Conservation (phyloP, 2,888 invertebrate species). For the Cephalotes varians region DNA sequence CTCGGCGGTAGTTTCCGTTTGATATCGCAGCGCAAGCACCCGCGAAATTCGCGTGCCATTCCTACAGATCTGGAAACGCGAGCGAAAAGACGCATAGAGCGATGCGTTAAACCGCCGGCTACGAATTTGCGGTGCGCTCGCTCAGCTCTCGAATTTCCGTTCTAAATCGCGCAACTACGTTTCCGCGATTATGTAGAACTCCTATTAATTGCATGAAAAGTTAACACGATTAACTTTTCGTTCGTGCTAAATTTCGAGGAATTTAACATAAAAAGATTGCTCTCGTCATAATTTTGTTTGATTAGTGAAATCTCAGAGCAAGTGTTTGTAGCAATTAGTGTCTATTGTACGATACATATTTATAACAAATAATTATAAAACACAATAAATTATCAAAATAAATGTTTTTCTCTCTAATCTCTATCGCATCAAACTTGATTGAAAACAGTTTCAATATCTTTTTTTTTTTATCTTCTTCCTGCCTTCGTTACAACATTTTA, state of each 20-base stretch:
- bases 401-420: not conserved
- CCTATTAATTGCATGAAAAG: conserved; percentile 1
- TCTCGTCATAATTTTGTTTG: not conserved
- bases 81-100: conserved; percentile 33
- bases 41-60: conserved; percentile 39
- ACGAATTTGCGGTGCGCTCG: conserved; percentile 36
- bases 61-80: conserved; percentile 16
- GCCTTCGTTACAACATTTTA: not conserved
- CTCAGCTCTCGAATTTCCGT: conserved; percentile 35
- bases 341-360: not conserved
- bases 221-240: conserved; percentile 6
- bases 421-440: not conserved
- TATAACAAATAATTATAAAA: not conserved
- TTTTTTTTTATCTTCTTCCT: too few species aligned
- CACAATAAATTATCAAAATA: not conserved
- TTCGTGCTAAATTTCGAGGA: not conserved
- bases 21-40: conserved; percentile 7
- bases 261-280: not conserved
- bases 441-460: not conserved
- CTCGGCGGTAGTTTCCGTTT: conserved; percentile 23
- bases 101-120: conserved; percentile 26
- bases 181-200: not conserved
- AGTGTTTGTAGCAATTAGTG: not conserved
- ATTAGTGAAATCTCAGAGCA: not conserved
- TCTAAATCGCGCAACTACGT: conserved; percentile 32